Evolutionary conservation across 2,888 invertebrate species (phyloP), one percentile per base, ranked within the genome.

Genomic region (Capitulum mitella): DNA sequence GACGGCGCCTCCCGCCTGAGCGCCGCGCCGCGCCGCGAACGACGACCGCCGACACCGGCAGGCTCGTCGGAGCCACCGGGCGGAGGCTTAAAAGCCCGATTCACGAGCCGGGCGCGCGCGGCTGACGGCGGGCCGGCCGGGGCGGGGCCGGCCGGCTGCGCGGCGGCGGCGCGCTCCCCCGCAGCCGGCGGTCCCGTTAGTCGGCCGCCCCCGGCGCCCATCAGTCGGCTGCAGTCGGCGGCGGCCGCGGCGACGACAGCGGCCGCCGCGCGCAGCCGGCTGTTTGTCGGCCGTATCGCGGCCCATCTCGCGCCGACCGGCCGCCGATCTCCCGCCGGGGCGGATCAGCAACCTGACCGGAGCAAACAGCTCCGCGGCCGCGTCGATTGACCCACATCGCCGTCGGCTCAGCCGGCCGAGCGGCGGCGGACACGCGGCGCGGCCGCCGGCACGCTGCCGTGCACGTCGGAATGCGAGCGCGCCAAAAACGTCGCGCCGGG

Each of bases 231-330:
- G n/a, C n/a, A n/a, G n/a, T n/a, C n/a, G n/a, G n/a, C n/a, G n/a
- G n/a, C n/a, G n/a, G n/a, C n/a, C n/a, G n/a, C 51, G 51, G 19
- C 51, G 22, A 8, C 22, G n/a, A 58, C 58, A 5, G 29, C 58
- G n/a, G 58, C 12, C 6, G 43, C 12, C 6, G 12, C 6, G 6
- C 6, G 43, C 12, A 12, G 12, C 6, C 43, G 43, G 6, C 43
- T 70, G 70, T 70, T 70, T 70, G 40, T 70, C 70, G 70, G 37
- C 2, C 70, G 40, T 70, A 70, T 70, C 70, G 26, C 3, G 37
- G 37, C 26, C 70, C 40, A 70, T 70, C 70, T 70, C 19, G 40
- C 26, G 64, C 19, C 58, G 34, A 2, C 34, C n/a, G 61, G 61
- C 32, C 6, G 61, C 61, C 32, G 14, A 19, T 34, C 14, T 34